Conservation (phyloP, 2,888 invertebrate genomes). For the Drosophila subsilvestris region DNA sequence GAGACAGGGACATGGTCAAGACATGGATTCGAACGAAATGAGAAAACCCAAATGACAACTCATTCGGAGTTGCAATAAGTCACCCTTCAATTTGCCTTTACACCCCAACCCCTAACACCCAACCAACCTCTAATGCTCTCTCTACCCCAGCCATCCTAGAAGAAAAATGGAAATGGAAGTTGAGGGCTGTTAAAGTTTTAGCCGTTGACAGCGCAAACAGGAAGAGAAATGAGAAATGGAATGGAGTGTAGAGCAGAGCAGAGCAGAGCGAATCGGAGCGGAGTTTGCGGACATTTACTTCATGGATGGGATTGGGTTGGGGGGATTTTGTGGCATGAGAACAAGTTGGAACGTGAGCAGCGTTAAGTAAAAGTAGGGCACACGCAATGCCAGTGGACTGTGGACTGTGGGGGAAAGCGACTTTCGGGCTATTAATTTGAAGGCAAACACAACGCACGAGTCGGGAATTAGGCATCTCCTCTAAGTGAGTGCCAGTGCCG, state of each 20-base stretch:
- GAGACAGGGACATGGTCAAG: conserved; percentile 15
- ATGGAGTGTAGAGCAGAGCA: background rate
- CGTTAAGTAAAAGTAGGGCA: conserved; percentile 76
- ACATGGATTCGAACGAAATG: conserved; percentile 15
- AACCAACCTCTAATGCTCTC: background rate
- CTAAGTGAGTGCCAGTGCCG: conserved; percentile 53
- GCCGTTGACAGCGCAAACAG: conserved; percentile 39
- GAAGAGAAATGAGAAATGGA: conserved; percentile 26
- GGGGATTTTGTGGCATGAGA: conserved; percentile 6
- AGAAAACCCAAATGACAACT: conserved; percentile 45
- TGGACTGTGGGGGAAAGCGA: conserved; percentile 9
- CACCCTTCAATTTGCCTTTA: conserved; percentile 67
- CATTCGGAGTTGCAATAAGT: conserved; percentile 65
- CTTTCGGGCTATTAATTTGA: conserved; percentile 48
- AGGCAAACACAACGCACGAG: conserved; percentile 52
- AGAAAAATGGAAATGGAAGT: conserved; percentile 40
- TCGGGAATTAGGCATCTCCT: conserved; percentile 67
- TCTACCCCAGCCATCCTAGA: background rate
- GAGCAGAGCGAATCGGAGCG: background rate
- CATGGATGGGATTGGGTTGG: background rate
- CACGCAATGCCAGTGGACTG: conserved; percentile 50
- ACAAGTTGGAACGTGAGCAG: conserved; percentile 66
- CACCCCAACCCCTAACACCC: conserved; percentile 5
- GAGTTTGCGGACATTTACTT: background rate
- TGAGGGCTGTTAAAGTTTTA: conserved; percentile 47